Evolutionary conservation across 2,888 invertebrate species (phyloP), one percentile per base, ranked within the genome.

Genomic region (Pyralis farinalis): DNA sequence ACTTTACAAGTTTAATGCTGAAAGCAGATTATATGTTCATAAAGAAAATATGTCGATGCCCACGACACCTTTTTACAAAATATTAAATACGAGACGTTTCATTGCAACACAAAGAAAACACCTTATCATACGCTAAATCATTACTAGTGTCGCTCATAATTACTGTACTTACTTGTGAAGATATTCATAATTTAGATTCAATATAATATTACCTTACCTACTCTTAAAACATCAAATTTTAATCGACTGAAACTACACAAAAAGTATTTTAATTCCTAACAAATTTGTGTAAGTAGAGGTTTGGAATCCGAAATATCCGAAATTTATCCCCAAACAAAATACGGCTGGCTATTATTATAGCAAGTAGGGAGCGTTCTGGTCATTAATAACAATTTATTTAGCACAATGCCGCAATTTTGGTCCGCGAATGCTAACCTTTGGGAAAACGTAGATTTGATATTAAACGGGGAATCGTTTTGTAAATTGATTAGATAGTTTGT

Each of bases 321-420:
- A 73, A 77, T 79, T 69, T 73, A 77, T 76, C 72, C 69, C 55
- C 54, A 53, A 67, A 63, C 71, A 71, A 79, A 80, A 76, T 70
- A 72, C 68, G 66, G 66, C 59, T 68, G 53, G 67, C 74, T 69
- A 76, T 80, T 84, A 81, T 76, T 68, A 75, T 68, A 59, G 69
- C 65, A 74, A 81, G 73, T 73, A 71, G 71, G 70, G 72, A 78
- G 67, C 76, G 80, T 76, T 82, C 68, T 64, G 74, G 79, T 85
- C 82, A 86, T 87, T 87, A 87, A 87, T 87, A 85, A 88, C 82
- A 84, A 87, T 88, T 85, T 86, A 86, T 86, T 86, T 79, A 76
- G 71, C 77, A 84, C 84, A 86, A 84, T 81, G 65, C 78, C 79
- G 76, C 77, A 78, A 81, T 80, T 78, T 82, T 58, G 74, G 72